These are phyloP conservation scores for Oryzias woworae DNA, from an alignment of 2,113 vertebrate genomes.

Conservation along the genomic window DNA sequence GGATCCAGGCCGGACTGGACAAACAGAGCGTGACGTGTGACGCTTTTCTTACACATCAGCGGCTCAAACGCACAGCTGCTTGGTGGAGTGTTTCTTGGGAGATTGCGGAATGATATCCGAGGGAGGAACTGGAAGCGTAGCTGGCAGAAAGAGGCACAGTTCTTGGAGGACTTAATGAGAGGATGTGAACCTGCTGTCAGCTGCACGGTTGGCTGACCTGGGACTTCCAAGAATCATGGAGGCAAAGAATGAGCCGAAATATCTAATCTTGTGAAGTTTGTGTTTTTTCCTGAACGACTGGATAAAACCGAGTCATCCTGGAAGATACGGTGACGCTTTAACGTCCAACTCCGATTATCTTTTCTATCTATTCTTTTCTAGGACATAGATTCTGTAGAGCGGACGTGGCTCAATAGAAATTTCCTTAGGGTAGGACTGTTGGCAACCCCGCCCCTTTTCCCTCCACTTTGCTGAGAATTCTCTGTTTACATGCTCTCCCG, in stretches of 20 bases:
- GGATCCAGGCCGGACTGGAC: constrained; percentile 36
- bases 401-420: too few relatives aligned
- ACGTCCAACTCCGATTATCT: not conserved
- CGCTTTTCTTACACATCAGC: constrained; percentile 53
- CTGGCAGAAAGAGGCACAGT: constrained; percentile 30
- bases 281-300: constrained; percentile 11
- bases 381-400: too few relatives aligned
- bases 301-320: not conserved
- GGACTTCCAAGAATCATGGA: constrained; percentile 56
- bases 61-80: constrained; percentile 41
- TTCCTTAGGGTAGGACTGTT: too few relatives aligned
- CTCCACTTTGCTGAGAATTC: too few relatives aligned
- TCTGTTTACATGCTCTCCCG: too few relatives aligned
- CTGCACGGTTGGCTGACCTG: constrained; percentile 53
- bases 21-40: constrained; percentile 41
- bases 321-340: not conserved
- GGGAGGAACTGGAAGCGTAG: constrained; percentile 5
- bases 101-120: constrained; percentile 10
- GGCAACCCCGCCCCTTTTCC: too few relatives aligned
- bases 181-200: constrained; percentile 67
- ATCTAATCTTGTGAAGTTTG: constrained; percentile 27
- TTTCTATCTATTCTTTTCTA: too few relatives aligned
- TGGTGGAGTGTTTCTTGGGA: constrained; percentile 26
- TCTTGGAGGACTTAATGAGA: constrained; percentile 43
- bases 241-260: constrained; percentile 37